Percentiles rank a stretch among this genome's conserved stretches.
Evolutionary conservation across 2,797 vertebrate genomes (phyloP).

Genomic region (Leptodactylus fallax): DNA sequence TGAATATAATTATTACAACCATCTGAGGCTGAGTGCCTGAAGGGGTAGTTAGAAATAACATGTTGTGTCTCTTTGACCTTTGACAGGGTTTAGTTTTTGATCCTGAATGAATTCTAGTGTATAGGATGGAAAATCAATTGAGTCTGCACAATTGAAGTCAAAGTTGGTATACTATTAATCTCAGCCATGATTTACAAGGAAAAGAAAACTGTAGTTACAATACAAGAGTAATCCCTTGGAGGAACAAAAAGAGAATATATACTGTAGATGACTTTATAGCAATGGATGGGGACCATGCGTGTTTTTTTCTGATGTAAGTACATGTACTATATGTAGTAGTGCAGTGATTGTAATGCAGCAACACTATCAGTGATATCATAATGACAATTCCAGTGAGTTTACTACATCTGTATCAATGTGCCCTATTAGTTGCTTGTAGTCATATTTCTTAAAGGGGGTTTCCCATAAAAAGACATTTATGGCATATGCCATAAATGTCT

Average conservation of each 20-base stretch:
- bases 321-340: no score
- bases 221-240: not conserved
- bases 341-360: no score
- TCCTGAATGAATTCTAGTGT: conserved; percentile 26
- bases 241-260: not conserved
- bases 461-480: no score
- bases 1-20: conserved; percentile 15
- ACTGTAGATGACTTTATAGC: no score
- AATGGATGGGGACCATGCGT: no score
- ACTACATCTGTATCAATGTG: no score
- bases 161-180: conserved; percentile 15
- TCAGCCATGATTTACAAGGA: not conserved
- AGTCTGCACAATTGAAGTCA: conserved; percentile 25
- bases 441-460: no score
- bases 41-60: conserved; percentile 14
- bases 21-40: not conserved
- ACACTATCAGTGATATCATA: no score
- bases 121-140: conserved; percentile 46
- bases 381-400: no score
- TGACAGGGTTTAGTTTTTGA: conserved; percentile 50
- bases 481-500: no score
- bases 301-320: no score
- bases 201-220: not conserved
- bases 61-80: conserved; percentile 33
- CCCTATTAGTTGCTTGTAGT: no score